Conservation (phyloP, 2,113 vertebrate species). For the Notechis scutatus region DNA sequence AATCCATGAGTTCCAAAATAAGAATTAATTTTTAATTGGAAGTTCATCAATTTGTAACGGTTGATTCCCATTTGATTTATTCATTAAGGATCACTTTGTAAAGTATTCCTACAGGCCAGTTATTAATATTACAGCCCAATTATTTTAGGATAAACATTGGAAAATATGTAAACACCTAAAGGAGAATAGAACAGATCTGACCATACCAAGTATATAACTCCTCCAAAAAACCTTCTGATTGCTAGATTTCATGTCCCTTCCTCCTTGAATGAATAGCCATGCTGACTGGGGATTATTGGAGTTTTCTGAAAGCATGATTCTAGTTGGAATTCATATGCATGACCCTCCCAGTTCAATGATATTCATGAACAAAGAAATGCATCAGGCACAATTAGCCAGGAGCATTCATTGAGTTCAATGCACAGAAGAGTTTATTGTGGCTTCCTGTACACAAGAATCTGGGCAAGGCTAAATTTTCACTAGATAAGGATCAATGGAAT, state of each 20-base stretch:
- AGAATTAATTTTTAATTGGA: constrained; percentile 17
- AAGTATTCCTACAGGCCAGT: neutral
- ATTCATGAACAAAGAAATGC: neutral
- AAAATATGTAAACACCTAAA: neutral
- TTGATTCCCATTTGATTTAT: neutral
- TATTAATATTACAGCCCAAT: neutral
- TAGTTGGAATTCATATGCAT: neutral
- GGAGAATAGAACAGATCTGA: neutral
- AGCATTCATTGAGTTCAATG: neutral
- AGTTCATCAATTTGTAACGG: constrained; percentile 6
- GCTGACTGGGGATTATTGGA: neutral
- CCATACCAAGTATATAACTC: neutral
- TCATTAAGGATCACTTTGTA: neutral
- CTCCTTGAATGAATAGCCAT: neutral
- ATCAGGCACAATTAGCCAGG: neutral
- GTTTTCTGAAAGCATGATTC: neutral
- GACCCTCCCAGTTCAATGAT: neutral
- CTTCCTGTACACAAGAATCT: neutral
- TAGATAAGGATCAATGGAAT: neutral
- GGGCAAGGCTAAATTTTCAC: neutral
- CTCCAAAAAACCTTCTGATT: neutral
- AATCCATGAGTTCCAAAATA: neutral
- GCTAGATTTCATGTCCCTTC: neutral
- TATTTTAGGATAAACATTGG: neutral
- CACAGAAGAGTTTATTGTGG: neutral